Percentiles rank a stretch among this genome's conserved stretches.
Evolutionary conservation across 2,113 vertebrate species (phyloP).

Genomic region (Ciconia stormi): DNA sequence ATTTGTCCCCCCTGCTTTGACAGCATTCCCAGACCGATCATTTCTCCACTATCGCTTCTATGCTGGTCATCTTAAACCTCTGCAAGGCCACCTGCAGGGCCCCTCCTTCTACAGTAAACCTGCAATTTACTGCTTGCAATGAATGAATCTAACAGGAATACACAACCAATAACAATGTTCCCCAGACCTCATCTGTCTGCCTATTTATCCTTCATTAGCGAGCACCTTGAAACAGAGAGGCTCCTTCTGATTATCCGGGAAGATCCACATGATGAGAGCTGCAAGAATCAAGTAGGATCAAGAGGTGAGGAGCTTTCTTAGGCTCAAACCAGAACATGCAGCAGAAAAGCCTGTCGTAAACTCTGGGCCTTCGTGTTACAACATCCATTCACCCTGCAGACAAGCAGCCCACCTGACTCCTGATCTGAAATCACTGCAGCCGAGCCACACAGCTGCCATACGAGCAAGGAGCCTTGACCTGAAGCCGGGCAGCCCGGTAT

Average conservation of each 20-base stretch:
- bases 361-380: accelerated
- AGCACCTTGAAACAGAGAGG: background rate
- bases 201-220: background rate
- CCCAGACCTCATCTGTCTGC: background rate
- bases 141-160: background rate
- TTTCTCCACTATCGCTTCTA: background rate
- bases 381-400: background rate
- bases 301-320: background rate
- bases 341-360: background rate
- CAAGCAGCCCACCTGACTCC: background rate
- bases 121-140: background rate
- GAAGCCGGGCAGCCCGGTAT: background rate
- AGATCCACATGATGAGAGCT: background rate
- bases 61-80: background rate
- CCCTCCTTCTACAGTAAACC: background rate
- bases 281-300: background rate
- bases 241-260: background rate
- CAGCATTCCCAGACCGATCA: background rate
- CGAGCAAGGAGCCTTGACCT: background rate
- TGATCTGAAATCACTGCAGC: background rate
- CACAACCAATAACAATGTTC: accelerated
- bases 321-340: background rate
- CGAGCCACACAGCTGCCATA: background rate
- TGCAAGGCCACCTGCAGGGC: background rate
- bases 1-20: background rate